These are phyloP conservation scores for Habrosyne pyritoides DNA, from an alignment of 2,888 invertebrate genomes.

Conservation along the genomic window DNA sequence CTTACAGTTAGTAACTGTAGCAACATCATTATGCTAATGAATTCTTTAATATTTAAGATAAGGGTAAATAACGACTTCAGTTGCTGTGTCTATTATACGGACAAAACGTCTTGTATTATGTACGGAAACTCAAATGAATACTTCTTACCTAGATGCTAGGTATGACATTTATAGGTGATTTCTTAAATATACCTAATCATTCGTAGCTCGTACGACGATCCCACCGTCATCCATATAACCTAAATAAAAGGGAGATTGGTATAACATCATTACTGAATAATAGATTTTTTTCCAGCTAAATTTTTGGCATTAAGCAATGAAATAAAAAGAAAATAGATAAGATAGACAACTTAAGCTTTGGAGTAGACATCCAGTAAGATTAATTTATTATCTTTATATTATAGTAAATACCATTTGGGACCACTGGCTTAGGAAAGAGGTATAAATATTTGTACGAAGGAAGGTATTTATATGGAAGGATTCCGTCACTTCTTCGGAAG, in stretches of 20 bases:
- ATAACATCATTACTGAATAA: conserved; percentile 70
- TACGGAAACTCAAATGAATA: conserved; percentile 9
- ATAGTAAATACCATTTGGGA: conserved; percentile 3
- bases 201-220: conserved; percentile 42
- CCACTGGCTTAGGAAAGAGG: not conserved
- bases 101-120: not conserved
- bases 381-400: conserved; percentile 18
- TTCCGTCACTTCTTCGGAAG: no score
- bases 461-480: no score
- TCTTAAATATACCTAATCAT: conserved; percentile 9
- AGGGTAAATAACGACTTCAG: not conserved
- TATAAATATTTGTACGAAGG: no score
- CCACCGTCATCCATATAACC: conserved; percentile 63
- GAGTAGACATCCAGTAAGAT: conserved; percentile 76
- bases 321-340: conserved; percentile 54
- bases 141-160: conserved; percentile 23
- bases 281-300: conserved; percentile 70
- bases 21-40: not conserved
- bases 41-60: not conserved
- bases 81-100: not conserved
- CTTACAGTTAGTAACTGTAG: not conserved
- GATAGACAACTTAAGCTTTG: conserved; percentile 72
- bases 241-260: conserved; percentile 71
- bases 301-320: conserved; percentile 82
- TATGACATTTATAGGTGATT: conserved; percentile 20